phyloP scores from a whole-genome alignment of 2,888 invertebrate species.

The Argyresthia albistria region DNA sequence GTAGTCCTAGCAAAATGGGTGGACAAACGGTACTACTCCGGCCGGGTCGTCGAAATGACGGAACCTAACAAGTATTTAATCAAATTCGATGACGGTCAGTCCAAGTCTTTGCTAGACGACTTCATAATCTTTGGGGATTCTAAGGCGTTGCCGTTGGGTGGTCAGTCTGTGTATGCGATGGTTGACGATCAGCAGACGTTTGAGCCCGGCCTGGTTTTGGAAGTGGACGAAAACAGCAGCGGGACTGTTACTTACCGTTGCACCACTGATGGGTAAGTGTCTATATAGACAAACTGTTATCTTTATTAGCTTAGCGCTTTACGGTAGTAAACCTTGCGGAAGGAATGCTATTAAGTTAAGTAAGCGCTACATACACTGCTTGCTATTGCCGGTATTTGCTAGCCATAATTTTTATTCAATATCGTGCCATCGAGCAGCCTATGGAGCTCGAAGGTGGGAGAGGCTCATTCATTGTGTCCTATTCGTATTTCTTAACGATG shows the following conservation, averaged over 20 bases:
- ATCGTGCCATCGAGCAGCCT: no score
- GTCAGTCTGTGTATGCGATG: slow-evolving; percentile 69
- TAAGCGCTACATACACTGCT: no score
- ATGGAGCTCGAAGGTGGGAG: no score
- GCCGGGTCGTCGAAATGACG: slow-evolving; percentile 69
- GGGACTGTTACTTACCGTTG: slow-evolving; percentile 60
- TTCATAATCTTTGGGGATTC: slow-evolving; percentile 73
- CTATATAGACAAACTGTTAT: no score
- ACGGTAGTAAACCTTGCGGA: no score
- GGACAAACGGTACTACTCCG: slow-evolving; percentile 78
- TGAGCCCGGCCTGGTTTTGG: slow-evolving; percentile 64
- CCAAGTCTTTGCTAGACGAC: slow-evolving; percentile 71
- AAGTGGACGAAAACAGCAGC: slow-evolving; percentile 51
- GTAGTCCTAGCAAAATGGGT: slow-evolving; percentile 78
- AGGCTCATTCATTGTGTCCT: no score
- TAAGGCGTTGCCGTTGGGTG: slow-evolving; percentile 62
- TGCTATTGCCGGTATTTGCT: no score
- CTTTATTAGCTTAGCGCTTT: no score
- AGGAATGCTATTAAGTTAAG: no score
- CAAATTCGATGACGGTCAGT: slow-evolving; percentile 75
- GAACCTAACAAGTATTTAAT: slow-evolving; percentile 74
- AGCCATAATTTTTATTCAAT: no score
- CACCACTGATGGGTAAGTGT: slow-evolving; percentile 58
- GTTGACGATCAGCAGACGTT: slow-evolving; percentile 68
- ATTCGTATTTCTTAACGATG: no score